phyloP scores from a whole-genome alignment of 2,113 vertebrate genomes.

The Glareola pratincola region DNA sequence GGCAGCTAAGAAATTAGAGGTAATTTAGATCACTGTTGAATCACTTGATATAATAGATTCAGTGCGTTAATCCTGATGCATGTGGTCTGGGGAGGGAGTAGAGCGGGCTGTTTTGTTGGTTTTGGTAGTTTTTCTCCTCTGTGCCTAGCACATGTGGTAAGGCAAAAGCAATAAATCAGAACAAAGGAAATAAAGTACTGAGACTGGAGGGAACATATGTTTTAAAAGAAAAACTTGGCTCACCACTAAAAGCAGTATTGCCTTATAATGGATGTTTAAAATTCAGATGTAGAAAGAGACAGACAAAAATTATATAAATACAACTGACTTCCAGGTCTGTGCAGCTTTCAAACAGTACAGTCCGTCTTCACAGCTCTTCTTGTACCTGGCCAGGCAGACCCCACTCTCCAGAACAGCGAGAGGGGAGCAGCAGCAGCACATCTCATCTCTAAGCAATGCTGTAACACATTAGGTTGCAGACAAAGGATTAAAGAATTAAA shows the following conservation, averaged over 20 bases:
- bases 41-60: conserved; percentile 29
- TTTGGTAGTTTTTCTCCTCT: conserved; percentile 46
- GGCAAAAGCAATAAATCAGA: conserved; percentile 73
- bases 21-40: conserved; percentile 40
- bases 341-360: conserved; percentile 28
- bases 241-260: conserved; percentile 55
- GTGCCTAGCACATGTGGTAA: conserved; percentile 59
- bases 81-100: background rate
- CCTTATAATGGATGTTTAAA: conserved; percentile 66
- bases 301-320: conserved; percentile 56
- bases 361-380: conserved; percentile 28
- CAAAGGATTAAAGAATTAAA: conserved; percentile 53
- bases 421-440: background rate
- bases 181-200: conserved; percentile 65
- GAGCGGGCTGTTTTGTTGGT: background rate
- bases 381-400: conserved; percentile 21
- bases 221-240: conserved; percentile 72
- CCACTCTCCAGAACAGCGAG: conserved; percentile 16
- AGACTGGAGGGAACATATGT: conserved; percentile 66
- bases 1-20: conserved; percentile 64
- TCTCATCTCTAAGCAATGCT: background rate
- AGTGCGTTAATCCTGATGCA: conserved; percentile 55
- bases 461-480: background rate
- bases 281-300: conserved; percentile 54
- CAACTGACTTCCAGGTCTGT: conserved; percentile 34